Percentiles rank a stretch among this genome's conserved stretches.
Evolutionary conservation across 2,888 invertebrate genomes (phyloP).

Genomic region (Nysson spinosus): DNA sequence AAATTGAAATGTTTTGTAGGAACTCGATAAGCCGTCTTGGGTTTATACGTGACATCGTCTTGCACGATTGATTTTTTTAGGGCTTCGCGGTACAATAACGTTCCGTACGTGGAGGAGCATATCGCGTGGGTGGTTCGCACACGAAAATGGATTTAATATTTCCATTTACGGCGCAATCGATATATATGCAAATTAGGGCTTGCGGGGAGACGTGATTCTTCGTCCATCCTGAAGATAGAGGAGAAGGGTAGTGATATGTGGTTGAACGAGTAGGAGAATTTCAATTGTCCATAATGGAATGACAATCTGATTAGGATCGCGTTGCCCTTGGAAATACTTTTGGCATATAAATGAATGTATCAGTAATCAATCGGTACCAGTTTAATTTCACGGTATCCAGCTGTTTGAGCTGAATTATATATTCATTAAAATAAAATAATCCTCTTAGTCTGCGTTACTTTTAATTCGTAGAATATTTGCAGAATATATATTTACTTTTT

Average conservation of each 20-base stretch:
- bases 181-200: constrained; percentile 69
- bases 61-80: constrained; percentile 49
- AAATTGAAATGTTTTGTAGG: constrained; percentile 35
- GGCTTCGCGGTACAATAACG: constrained; percentile 17
- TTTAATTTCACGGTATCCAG: too few relatives aligned
- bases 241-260: constrained; percentile 24
- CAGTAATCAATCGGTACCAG: too few relatives aligned
- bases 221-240: constrained; percentile 2
- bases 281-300: constrained; percentile 32
- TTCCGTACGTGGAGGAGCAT: constrained; percentile 21
- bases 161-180: constrained; percentile 66
- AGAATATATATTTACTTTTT: too few relatives aligned
- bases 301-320: too few relatives aligned
- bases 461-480: too few relatives aligned
- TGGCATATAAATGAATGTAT: too few relatives aligned
- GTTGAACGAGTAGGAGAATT: constrained; percentile 33
- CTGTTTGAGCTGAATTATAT: too few relatives aligned
- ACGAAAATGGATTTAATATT: constrained; percentile 68
- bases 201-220: constrained; percentile 40
- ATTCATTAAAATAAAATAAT: too few relatives aligned
- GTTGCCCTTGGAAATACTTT: too few relatives aligned
- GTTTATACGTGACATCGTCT: constrained; percentile 41
- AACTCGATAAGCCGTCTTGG: constrained; percentile 31
- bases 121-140: constrained; percentile 43
- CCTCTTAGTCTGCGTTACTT: too few relatives aligned